Percentiles rank a stretch among this genome's conserved stretches.
Evolutionary conservation across 2,888 invertebrate species (phyloP).

Genomic region (Heteromurus nitidus): DNA sequence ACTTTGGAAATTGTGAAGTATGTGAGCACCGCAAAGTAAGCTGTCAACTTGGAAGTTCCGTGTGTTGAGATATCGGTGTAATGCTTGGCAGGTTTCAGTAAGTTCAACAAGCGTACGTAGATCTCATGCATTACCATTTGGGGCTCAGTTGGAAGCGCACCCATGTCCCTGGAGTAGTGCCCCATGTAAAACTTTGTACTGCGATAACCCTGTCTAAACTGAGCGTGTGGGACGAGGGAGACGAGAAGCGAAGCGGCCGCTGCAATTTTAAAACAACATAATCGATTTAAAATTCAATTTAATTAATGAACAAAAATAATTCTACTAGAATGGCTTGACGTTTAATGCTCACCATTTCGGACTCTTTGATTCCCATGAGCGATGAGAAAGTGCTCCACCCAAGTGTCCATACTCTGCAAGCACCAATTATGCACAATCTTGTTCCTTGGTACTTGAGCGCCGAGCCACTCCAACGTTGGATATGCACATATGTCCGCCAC

Average conservation of each 20-base stretch:
- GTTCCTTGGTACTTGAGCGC: slow-evolving; percentile 87
- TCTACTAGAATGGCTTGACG: no score
- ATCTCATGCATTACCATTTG: slow-evolving; percentile 79
- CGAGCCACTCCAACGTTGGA: slow-evolving; percentile 94
- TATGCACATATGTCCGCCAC: slow-evolving; percentile 91
- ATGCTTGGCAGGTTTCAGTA: slow-evolving; percentile 88
- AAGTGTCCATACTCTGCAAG: slow-evolving; percentile 91
- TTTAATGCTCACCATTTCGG: slow-evolving; percentile 84
- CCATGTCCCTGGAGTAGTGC: slow-evolving; percentile 62
- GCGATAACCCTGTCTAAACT: slow-evolving; percentile 91
- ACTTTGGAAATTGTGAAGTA: slow-evolving; percentile 93
- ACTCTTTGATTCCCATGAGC: slow-evolving; percentile 91
- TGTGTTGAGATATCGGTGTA: slow-evolving; percentile 91
- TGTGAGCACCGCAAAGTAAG: slow-evolving; percentile 93
- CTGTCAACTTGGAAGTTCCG: slow-evolving; percentile 92
- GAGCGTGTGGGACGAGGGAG: slow-evolving; percentile 91
- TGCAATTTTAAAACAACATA: slow-evolving; percentile 74
- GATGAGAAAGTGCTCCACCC: slow-evolving; percentile 92
- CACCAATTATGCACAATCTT: slow-evolving; percentile 94
- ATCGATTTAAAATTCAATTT: not conserved
- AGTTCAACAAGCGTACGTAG: slow-evolving; percentile 72
- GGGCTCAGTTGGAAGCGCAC: slow-evolving; percentile 79
- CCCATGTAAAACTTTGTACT: slow-evolving; percentile 75
- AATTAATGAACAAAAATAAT: slow-evolving; percentile 73
- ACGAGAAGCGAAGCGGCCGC: slow-evolving; percentile 93